Percentiles rank a stretch among this genome's conserved stretches.
Conservation (phyloP, 2,113 vertebrate species). For the Epinephelus cyanopodus region DNA sequence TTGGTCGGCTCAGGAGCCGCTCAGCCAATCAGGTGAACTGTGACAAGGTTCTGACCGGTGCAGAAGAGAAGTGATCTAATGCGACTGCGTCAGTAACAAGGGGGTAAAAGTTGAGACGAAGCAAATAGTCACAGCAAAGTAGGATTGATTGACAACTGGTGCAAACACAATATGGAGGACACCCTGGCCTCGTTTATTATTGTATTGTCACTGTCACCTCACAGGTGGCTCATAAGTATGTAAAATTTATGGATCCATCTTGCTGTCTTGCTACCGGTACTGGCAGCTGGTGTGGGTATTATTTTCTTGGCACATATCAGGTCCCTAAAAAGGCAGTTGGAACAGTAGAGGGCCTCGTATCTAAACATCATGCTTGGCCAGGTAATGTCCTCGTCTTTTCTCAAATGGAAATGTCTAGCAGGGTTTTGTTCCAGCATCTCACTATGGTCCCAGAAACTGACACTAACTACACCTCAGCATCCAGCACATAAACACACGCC, state of each 20-base stretch:
- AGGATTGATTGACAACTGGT: constrained; percentile 43
- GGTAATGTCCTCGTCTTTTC: neutral
- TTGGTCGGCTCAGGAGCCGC: constrained; percentile 43
- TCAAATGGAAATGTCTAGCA: neutral
- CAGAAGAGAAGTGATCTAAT: constrained; percentile 23
- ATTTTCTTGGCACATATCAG: constrained; percentile 35
- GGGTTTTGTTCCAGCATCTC: no score
- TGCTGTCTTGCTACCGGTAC: constrained; percentile 10
- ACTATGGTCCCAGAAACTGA: neutral
- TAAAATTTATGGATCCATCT: constrained; percentile 40
- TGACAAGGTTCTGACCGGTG: constrained; percentile 51
- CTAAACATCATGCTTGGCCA: neutral
- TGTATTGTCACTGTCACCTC: constrained; percentile 11
- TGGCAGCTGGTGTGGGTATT: constrained; percentile 51
- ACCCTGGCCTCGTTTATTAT: constrained; percentile 5
- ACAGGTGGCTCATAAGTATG: constrained; percentile 43
- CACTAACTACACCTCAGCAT: neutral
- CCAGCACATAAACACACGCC: neutral
- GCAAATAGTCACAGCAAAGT: constrained; percentile 19
- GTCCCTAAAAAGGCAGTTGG: neutral
- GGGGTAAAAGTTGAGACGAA: constrained; percentile 20
- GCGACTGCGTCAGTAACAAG: constrained; percentile 17
- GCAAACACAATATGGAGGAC: constrained; percentile 38
- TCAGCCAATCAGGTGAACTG: constrained; percentile 55
- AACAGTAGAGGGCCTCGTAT: neutral